Conservation (phyloP, 2,797 vertebrate genomes). For the Coccyzus lansbergi region DNA sequence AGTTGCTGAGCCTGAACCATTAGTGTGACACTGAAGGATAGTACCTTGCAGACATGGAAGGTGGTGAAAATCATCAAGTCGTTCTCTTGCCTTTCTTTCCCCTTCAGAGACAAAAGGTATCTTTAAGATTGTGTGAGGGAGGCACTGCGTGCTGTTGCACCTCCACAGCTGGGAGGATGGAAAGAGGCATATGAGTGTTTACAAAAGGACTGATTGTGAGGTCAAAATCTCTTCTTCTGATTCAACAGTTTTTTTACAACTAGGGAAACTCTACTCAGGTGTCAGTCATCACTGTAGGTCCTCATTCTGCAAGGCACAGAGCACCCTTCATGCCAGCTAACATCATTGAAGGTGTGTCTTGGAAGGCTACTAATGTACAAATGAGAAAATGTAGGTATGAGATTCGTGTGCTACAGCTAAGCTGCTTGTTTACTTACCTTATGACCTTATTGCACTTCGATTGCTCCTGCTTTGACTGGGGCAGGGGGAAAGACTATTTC, state of each 20-base stretch:
- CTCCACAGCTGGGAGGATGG: accelerated
- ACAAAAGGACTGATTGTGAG: not conserved
- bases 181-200: not conserved
- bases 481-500: not conserved
- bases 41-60: not conserved
- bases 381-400: not conserved
- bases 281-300: not conserved
- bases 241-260: not conserved
- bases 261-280: not conserved
- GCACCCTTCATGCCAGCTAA: not conserved
- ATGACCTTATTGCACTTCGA: accelerated
- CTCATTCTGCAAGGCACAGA: not conserved
- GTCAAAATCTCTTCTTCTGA: not conserved
- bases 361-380: not conserved
- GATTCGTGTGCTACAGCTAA: not conserved
- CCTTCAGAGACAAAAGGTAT: not conserved
- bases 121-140: not conserved
- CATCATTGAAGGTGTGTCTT: not conserved
- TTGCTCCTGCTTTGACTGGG: not conserved
- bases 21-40: accelerated
- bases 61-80: not conserved
- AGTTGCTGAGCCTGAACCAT: not conserved
- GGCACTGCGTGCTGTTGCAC: not conserved
- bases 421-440: not conserved
- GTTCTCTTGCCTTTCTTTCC: not conserved